Evolutionary conservation across 2,113 vertebrate species (phyloP).

Genomic region (Otolemur garnettii): DNA sequence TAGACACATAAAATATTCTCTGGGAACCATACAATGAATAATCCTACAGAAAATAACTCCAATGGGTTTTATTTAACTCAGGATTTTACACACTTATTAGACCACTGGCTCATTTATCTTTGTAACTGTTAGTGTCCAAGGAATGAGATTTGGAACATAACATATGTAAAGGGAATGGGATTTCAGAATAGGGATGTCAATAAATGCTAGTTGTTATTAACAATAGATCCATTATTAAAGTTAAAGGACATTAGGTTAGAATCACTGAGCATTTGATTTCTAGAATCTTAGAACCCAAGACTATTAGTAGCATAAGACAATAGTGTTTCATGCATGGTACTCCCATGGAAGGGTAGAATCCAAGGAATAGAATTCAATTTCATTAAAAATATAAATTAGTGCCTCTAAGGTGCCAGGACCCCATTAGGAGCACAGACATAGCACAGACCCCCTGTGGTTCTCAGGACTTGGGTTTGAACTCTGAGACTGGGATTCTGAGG

Average conservation of each 20-base stretch:
- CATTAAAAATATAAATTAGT: background rate
- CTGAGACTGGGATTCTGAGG: background rate
- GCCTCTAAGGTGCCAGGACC: background rate
- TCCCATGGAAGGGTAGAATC: background rate
- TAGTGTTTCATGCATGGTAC: background rate
- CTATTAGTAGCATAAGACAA: background rate
- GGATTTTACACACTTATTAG: background rate
- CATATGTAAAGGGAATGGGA: background rate
- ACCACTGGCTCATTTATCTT: background rate
- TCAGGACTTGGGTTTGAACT: background rate
- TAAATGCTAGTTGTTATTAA: background rate
- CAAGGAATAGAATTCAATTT: background rate
- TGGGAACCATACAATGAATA: background rate
- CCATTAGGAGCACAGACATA: background rate
- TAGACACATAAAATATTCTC: background rate
- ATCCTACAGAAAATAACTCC: background rate
- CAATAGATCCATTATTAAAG: background rate
- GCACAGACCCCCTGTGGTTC: background rate
- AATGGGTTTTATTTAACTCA: constrained; percentile 1
- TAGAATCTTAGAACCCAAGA: background rate
- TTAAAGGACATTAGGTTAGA: background rate
- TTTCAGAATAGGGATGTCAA: background rate
- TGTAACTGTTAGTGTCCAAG: background rate
- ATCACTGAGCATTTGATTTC: background rate
- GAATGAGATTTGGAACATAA: background rate